Conservation (phyloP, 2,113 vertebrate genomes). For the Melanerpes aurifrons region DNA sequence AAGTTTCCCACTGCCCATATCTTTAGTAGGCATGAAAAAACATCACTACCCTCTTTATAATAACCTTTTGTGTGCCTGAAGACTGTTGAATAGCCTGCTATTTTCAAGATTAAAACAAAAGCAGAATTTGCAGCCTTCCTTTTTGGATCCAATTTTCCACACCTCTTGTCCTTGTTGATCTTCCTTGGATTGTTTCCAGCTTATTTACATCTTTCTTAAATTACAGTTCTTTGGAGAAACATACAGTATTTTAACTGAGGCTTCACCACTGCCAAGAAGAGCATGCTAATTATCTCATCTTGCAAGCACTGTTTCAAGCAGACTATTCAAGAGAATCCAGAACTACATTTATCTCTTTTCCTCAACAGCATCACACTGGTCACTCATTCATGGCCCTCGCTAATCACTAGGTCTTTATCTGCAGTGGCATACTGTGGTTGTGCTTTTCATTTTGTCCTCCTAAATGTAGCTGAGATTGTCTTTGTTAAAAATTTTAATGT, state of each 20-base stretch:
- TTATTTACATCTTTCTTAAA: neutral
- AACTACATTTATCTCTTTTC: conserved; percentile 12
- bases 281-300: neutral
- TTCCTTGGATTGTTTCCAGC: neutral
- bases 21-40: neutral
- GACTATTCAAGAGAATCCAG: conserved; percentile 13
- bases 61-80: neutral
- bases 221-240: neutral
- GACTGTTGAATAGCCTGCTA: neutral
- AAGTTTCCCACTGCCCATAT: neutral
- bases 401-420: conserved; percentile 24
- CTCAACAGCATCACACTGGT: neutral
- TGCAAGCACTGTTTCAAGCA: neutral
- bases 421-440: neutral
- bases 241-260: neutral
- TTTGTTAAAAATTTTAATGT: neutral
- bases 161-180: neutral
- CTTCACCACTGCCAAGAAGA: neutral
- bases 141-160: neutral
- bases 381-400: neutral
- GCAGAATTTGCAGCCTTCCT: neutral
- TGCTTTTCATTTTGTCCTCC: neutral
- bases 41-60: neutral
- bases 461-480: fast-evolving
- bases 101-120: neutral